Base-by-base conservation (phyloP, 2,797 vertebrate genomes). In the Myotis vivesi region DNA sequence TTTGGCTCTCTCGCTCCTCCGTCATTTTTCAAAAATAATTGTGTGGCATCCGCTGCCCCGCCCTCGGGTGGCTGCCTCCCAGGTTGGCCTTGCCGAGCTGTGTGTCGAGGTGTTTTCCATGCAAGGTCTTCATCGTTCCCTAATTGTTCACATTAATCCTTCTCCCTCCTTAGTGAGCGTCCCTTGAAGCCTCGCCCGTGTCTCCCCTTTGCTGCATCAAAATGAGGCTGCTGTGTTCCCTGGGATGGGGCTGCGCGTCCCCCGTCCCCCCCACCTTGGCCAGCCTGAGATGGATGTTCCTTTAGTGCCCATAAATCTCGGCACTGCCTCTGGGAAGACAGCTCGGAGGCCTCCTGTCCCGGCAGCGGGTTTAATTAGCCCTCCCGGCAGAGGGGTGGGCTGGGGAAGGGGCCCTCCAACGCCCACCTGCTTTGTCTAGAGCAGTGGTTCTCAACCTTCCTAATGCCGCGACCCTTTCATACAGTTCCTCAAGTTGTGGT, bases 221-320 rank as follows among this genome's bases (percentile, higher is more conserved):
- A 88, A 91, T 83, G 91, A 10, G 5, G 73, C 62, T 75, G 64
- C 17, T 1, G 8, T 15, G 4, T 88, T 75, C 8, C 53, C 80
- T 82, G 62, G 38, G 73, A 51, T 68, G 71, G 77, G 72, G 82
- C 77, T 33, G 49, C 25, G 41, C 25, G 41, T 38, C 30, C 22
- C 1, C 1, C 71, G 22, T 15, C 0, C 1, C 76, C 25, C 80
- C 0, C 5, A 6, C 79, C 55, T 30, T 1, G 10, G 38, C 36
- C 55, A 22, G 71, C 69, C 88, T 0, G 38, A 90, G 91, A 94
- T 91, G 83, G 95, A 96, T 95, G 90, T 49, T 84, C 62, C 51
- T 95, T 93, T 79, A 71, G 80, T 82, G 94, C 91, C 93, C 82
- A 94, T 97, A 96, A 95, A 97, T 96, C 96, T 96, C 72, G 0